Conservation (phyloP, 2,888 invertebrate species). For the Epistrophe eligans region DNA sequence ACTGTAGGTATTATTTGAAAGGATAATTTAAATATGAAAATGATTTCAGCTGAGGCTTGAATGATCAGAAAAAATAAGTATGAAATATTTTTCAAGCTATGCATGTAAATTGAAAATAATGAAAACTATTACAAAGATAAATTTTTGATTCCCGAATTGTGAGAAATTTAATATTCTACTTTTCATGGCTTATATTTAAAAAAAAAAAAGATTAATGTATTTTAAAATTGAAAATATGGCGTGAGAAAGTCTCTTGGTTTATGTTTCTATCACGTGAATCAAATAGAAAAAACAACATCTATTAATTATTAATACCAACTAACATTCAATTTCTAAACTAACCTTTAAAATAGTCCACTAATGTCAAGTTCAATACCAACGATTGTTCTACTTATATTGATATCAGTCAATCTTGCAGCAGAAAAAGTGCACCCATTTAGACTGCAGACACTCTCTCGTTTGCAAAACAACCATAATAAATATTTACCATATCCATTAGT, state of each 20-base stretch:
- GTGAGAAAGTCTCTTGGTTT: neutral
- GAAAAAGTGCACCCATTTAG: constrained; percentile 10
- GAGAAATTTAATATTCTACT: too few species aligned
- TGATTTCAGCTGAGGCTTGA: too few species aligned
- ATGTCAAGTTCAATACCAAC: constrained; percentile 19
- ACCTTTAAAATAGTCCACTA: neutral
- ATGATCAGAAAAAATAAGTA: too few species aligned
- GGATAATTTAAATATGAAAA: too few species aligned
- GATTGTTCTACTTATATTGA: neutral
- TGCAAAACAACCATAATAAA: constrained; percentile 39
- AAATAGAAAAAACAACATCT: neutral
- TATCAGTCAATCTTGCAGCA: constrained; percentile 7
- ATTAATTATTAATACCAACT: neutral
- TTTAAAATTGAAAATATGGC: too few species aligned
- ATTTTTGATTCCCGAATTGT: too few species aligned
- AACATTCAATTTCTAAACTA: neutral
- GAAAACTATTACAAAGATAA: too few species aligned
- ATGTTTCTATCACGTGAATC: neutral
- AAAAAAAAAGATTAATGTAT: too few species aligned
- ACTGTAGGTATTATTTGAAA: neutral
- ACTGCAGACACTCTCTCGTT: neutral
- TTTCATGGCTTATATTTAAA: too few species aligned
- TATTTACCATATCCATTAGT: constrained; percentile 59
- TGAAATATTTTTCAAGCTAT: too few species aligned
- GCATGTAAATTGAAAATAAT: too few species aligned